Evolutionary conservation across 2,797 vertebrate genomes (phyloP), one percentile per base, ranked within the genome.

Genomic region (Darevskia mixta): DNA sequence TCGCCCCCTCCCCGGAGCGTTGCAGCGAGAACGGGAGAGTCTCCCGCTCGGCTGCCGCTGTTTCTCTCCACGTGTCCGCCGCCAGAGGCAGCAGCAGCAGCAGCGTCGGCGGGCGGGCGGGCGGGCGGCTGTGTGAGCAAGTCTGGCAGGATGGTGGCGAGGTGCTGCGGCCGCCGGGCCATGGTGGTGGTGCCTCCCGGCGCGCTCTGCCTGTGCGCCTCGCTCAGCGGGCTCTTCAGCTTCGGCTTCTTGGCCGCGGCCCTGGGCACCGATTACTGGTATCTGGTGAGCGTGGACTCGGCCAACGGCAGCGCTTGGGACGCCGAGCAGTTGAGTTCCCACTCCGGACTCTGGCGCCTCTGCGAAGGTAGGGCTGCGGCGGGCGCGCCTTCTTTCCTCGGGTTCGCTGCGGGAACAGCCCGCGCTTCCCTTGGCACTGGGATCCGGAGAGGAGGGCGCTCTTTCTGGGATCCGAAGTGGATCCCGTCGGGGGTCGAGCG

Each of bases 261-360:
- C 3, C 95, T 98, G 32, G 96, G 96, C 85, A 98, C 97, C 80
- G 97, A 98, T 92, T 97, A 97, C 92, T 98, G 98, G 98, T 98
- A 98, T 94, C 94, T 98, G 83, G 97, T 98, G 92, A 96, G 98
- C 87, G 97, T 97, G 93, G 96, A 95, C 75, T 92, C 91, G 17
- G 71, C 55, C 88, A 82, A 76, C 58, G 25, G 58, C 69, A 86
- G 78, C 71, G 87, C 93, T 90, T 95, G 15, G 94, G 87, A 93
- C 80, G 83, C 94, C 4, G 95, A 96, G 61, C 95, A 95, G 79
- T 95, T 97, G 91, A 97, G 96, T 91, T 98, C 97, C 0, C 97
- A 97, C 88, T 97, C 97, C 3, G 97, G 98, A 87, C 95, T 98
- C 77, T 98, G 98, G 98, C 96, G 94, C 79, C 97, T 97, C 76